These are phyloP conservation scores for Cygnus atratus DNA, from an alignment of 2,113 vertebrate species.

Conservation along the genomic window DNA sequence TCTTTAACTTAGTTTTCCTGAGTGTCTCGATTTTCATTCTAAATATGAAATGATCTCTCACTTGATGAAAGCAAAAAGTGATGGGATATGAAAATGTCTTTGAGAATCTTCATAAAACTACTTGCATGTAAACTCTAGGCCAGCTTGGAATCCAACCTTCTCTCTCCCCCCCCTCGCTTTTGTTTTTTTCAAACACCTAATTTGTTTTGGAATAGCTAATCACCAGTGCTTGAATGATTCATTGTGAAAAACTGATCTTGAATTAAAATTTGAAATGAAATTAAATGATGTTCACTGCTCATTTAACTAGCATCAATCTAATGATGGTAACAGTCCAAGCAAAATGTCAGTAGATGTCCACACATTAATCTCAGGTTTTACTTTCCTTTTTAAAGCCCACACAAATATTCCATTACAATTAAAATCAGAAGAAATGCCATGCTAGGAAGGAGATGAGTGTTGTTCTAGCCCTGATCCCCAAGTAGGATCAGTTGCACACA, in stretches of 20 bases:
- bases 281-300: neutral
- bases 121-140: neutral
- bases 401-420: neutral
- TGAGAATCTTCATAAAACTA: neutral
- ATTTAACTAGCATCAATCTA: neutral
- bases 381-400: neutral
- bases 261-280: neutral
- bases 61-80: neutral
- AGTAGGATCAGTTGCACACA: neutral
- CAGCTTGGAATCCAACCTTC: neutral
- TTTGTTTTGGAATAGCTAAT: neutral
- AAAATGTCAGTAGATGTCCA: neutral
- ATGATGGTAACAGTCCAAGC: neutral
- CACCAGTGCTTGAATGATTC: neutral
- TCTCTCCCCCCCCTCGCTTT: no score
- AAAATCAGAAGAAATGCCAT: neutral
- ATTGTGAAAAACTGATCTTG: neutral
- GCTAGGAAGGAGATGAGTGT: neutral
- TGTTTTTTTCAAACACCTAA: no score
- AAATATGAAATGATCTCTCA: neutral
- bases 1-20: accelerated
- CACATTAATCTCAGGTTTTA: neutral
- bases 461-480: neutral
- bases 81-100: neutral
- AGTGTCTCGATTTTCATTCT: neutral